Evolutionary conservation across 2,888 invertebrate species (phyloP), one percentile per base, ranked within the genome.

Genomic region (Chrysodeixis includens): DNA sequence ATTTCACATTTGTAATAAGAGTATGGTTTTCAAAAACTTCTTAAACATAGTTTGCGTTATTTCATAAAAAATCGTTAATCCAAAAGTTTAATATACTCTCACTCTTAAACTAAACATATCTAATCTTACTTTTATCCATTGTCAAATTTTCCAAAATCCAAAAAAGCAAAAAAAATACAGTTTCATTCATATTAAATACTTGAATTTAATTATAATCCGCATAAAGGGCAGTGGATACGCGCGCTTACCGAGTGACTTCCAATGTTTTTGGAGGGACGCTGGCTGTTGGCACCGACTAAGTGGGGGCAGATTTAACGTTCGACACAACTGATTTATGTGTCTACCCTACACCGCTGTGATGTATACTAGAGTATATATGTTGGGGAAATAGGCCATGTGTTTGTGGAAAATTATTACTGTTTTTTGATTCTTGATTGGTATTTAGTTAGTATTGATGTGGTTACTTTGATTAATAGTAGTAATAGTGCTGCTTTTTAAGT

Each of bases 311-410:
- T 88, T 89, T 89, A 87, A 84, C 82, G 90, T 89, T 89, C 88
- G 88, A 87, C 83, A 84, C 72, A 53, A 66, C 69, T 87, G 91
- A 91, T 90, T 91, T 91, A 90, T 90, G 82, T 83, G 89, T 88
- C 89, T 88, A 83, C 82, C 74, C 75, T 66, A 72, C 65, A 71
- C 22, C 69, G 63, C 71, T 75, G 72, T 82, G 73, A 76, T 67
- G 55, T 76, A 73, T 76, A 46, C 22, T 30, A 62, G 58, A 40
- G 57, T 30, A n/a, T 32, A 30, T 30, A 12, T 18, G 32, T n/a
- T 16, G 16, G 16, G 20, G n/a, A 66, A 66, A 74, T 71, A 71
- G 62, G 58, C 46, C 59, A 62, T 61, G 56, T 63, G 26, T 62
- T 55, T 26, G 22, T 10, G 30, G 59, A 51, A 56, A 51, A 52